These are phyloP conservation scores for Anisognathus igniventris DNA, from an alignment of 2,797 vertebrate species.

Conservation along the genomic window DNA sequence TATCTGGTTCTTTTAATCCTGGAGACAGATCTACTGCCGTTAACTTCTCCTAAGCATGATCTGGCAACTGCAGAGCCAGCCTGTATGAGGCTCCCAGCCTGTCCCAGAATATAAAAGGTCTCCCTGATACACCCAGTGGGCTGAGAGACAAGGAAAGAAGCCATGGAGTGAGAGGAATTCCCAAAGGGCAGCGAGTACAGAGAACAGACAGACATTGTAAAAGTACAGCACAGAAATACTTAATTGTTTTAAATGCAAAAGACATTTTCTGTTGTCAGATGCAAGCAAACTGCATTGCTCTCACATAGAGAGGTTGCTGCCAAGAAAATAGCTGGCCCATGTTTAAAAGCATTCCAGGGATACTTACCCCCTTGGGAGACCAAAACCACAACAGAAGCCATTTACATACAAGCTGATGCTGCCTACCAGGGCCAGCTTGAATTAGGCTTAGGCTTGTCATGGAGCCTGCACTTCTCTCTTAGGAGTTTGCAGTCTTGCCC, in stretches of 20 bases:
- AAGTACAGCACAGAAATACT: not conserved
- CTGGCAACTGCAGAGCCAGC: not conserved
- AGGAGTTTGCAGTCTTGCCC: not conserved
- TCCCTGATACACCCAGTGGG: not conserved
- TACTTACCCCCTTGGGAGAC: constrained; percentile 12
- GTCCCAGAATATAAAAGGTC: not conserved
- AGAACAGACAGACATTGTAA: constrained; percentile 42
- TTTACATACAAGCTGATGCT: not conserved
- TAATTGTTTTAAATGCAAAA: constrained; percentile 28
- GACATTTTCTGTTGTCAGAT: constrained; percentile 13
- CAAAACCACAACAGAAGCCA: not conserved
- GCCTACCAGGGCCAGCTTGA: not conserved
- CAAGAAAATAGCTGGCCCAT: constrained; percentile 20
- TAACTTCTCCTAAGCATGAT: not conserved
- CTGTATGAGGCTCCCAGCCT: not conserved
- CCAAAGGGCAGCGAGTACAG: not conserved
- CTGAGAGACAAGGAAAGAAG: not conserved
- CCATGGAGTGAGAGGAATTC: constrained; percentile 8
- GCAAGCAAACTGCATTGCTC: not conserved
- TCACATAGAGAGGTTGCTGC: not conserved
- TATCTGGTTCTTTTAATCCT: not conserved
- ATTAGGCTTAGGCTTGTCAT: not conserved
- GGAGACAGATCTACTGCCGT: not conserved
- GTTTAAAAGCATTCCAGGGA: constrained; percentile 55
- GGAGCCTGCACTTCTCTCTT: not conserved